phyloP scores from a whole-genome alignment of 1,140 invertebrate species.

The Penaeus chinensis region DNA sequence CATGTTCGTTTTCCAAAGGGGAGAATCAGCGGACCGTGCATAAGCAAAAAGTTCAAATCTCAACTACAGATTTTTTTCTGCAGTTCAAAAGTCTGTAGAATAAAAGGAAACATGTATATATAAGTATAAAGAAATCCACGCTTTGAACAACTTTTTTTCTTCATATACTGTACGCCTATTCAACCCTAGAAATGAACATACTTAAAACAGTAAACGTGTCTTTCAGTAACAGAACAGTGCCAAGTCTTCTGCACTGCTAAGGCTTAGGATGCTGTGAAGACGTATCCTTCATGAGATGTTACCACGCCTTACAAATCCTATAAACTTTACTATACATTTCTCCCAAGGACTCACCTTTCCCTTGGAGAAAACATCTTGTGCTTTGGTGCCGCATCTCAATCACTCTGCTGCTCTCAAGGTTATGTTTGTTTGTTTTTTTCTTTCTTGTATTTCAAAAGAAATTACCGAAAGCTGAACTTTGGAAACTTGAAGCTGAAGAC shows the following conservation, averaged over 20 bases:
- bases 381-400: neutral
- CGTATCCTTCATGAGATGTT: neutral
- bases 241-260: neutral
- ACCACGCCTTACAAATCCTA: constrained; percentile 8
- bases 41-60: too few relatives aligned
- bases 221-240: neutral
- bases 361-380: neutral
- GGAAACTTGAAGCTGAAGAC: too few relatives aligned
- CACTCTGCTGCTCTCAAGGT: too few relatives aligned
- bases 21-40: too few relatives aligned
- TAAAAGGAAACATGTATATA: neutral
- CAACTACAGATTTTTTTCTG: too few relatives aligned
- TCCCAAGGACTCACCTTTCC: neutral
- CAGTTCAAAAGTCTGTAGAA: neutral
- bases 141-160: too few relatives aligned
- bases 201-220: constrained; percentile 23
- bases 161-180: too few relatives aligned
- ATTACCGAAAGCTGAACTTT: too few relatives aligned
- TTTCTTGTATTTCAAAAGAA: too few relatives aligned
- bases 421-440: too few relatives aligned
- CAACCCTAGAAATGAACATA: neutral
- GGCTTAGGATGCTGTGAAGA: neutral
- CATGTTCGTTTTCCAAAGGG: too few relatives aligned
- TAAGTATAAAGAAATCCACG: too few relatives aligned
- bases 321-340: constrained; percentile 2